Base-by-base conservation (phyloP, 1,140 invertebrate genomes). In the Parapsyche elsis region DNA sequence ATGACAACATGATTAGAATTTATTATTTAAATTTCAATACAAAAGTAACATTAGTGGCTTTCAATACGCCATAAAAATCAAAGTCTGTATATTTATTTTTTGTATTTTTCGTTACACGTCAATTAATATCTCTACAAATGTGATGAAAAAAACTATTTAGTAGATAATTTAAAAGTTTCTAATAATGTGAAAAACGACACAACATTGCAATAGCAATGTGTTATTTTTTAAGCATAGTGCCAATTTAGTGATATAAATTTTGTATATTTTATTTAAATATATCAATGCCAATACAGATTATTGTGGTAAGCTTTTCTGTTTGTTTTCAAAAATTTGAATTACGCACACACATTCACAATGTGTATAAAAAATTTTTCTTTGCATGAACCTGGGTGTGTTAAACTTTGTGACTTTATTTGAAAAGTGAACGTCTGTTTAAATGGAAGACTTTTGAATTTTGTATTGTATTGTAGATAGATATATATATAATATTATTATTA, bases 381-480 rank as follows among this genome's bases (percentile, higher is more conserved):
- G n/a, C n/a, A n/a, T n/a, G n/a, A n/a, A n/a, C n/a, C n/a, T 38
- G 30, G 7, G 30, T 38, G 30, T 38, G 30, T 38, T 38, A 4
- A 61, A 61, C 19, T 7, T n/a, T n/a, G n/a, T n/a, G n/a, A n/a
- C n/a, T 19, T 61, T 19, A 61, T 61, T 61, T 61, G 16, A 21
- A 19, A 61, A 61, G 23, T 26, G 64, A 67, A 26, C 10, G 21
- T 24, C 64, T 67, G 24, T 67, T 67, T n/a, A 10, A 67, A 26
- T 26, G 10, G 12, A 61, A 5, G 5, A 5, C 26, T 23, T 67
- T 26, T 26, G 7, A 38, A 4, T 38, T 38, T 38, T 38, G 30
- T 38, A 38, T 67, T 67, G 64, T 67, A 67, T 24, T 67, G 64
- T 67, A 67, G 64, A 67, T 67, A 67, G 64, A 67, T 26, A 67